Evolutionary conservation across 2,113 vertebrate species (phyloP), one percentile per base, ranked within the genome.

Genomic region (Coptodon rendalli): DNA sequence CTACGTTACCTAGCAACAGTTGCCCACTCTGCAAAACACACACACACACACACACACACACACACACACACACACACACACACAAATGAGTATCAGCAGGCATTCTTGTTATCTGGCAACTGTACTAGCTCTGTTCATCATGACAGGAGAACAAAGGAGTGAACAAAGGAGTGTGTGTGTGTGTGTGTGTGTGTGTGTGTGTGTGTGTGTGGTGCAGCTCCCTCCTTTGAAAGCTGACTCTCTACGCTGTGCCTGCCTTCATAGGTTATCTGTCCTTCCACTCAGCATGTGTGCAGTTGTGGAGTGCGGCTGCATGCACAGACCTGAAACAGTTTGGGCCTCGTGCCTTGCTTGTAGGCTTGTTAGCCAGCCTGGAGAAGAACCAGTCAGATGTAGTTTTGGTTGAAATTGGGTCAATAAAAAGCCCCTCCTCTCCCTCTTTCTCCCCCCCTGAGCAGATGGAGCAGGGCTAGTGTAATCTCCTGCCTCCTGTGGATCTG

Each of bases 1-100:
- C 66, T 87, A 80, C 16, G 92, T 94, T 91, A 87, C 94, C 94
- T 93, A 93, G 93, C 93, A 95, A 94, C 94, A 92, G 52, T 76
- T 76, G 24, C 71, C 24, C 71, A 29, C 71, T 85, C 88, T 91
- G 84, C 78, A 90, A 85, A 88, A 88, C 87, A 89, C 52, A 73
- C 57, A 84, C 10, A 73, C 7, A 57, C 11, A 57, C 16, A 61
- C 57, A 61, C 14, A 61, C 57, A 17, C 22, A 27, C 54, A 8
- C 54, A 27, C 53, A 7, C 53, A 43, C 40, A 80, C 89, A 85
- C 88, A 86, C 48, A 56, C 7, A 78, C 24, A 48, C 29, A 11
- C 5, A 34, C 16, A 19, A 2, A 68, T 5, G 63, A 68, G 19
- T 71, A 71, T 71, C 66, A 71, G 66, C 66, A 71, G 66, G 38